Base-by-base conservation (phyloP, 2,888 invertebrate species). In the Pheosia gnoma region DNA sequence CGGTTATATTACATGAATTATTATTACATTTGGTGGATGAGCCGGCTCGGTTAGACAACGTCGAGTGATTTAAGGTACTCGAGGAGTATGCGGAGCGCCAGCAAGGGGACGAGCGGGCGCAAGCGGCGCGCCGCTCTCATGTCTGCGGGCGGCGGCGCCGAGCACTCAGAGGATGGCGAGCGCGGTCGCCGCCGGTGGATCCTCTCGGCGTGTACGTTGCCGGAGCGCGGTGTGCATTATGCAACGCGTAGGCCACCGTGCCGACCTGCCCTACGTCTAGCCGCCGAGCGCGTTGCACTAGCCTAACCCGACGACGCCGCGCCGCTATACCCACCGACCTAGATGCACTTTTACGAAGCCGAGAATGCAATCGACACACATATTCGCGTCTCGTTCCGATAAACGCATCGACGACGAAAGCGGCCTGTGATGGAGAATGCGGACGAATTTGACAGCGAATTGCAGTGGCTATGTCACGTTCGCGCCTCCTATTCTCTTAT, bases 311-410 rank as follows among this genome's bases (percentile, higher is more conserved):
- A 81, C 82, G 79, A 83, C 86, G 86, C 82, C 80, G 81, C 81
- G 80, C 75, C 78, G 85, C 87, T 87, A 84, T 82, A 88, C 91
- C 90, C 87, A 86, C 89, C 91, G 92, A 91, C 93, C 93, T 89
- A 93, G 87, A 93, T 94, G 93, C 93, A 93, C 93, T 93, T 92
- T 91, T 91, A 88, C 93, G 87, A 89, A 83, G 87, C 80, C 82
- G 87, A 88, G 91, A 91, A 91, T 91, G 90, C 93, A 89, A 91
- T 92, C 93, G 93, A 91, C 93, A 91, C 87, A 92, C 88, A 92
- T 93, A 92, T 88, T 91, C 92, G 92, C 93, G 91, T 93, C 93
- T 92, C 93, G 91, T 93, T 93, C 91, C 92, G 91, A 93, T 92
- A 92, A 93, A 91, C 91, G 93, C 93, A 92, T 91, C 89, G 91